A percentile compares a stretch with the other conserved stretches of the same genome.
phyloP scores from a whole-genome alignment of 2,888 invertebrate species.

The Chalcis sispes region DNA sequence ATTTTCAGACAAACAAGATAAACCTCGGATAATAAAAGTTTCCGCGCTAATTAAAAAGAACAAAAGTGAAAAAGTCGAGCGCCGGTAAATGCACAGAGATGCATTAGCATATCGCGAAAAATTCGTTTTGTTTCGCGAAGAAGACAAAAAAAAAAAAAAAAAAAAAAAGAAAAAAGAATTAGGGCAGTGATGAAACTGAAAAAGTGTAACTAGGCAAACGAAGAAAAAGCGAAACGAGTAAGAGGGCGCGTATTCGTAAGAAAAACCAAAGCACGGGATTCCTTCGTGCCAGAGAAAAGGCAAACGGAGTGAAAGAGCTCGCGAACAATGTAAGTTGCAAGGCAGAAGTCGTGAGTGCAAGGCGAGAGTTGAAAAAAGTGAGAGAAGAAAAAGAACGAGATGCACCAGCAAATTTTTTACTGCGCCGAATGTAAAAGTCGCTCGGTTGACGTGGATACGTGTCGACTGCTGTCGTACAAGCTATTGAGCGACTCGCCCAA shows the following conservation, averaged over 20 bases:
- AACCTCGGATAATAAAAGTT: neutral
- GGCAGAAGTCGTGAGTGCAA: neutral
- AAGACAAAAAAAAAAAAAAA: too few species aligned
- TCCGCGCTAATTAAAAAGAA: slow-evolving; percentile 25
- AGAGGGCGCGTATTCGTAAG: too few species aligned
- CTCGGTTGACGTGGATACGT: slow-evolving; percentile 65
- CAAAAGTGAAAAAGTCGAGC: slow-evolving; percentile 25
- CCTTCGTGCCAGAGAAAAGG: neutral
- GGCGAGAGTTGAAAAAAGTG: neutral
- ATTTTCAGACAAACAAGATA: too few species aligned
- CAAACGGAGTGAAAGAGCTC: too few species aligned
- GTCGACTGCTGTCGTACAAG: slow-evolving; percentile 68
- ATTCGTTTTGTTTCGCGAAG: too few species aligned
- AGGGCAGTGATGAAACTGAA: too few species aligned
- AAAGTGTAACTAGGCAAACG: too few species aligned
- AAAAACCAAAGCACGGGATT: too few species aligned
- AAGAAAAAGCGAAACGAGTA: too few species aligned
- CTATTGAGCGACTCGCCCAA: slow-evolving; percentile 60
- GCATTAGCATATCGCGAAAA: too few species aligned
- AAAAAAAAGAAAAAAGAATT: too few species aligned
- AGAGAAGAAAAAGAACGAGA: slow-evolving; percentile 51
- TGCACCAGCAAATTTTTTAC: slow-evolving; percentile 68
- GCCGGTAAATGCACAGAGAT: too few species aligned
- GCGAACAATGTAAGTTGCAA: slow-evolving; percentile 29
- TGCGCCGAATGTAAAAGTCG: slow-evolving; percentile 64